Evolutionary conservation across 2,797 vertebrate genomes (phyloP).

Genomic region (Orestias chungarensis): DNA sequence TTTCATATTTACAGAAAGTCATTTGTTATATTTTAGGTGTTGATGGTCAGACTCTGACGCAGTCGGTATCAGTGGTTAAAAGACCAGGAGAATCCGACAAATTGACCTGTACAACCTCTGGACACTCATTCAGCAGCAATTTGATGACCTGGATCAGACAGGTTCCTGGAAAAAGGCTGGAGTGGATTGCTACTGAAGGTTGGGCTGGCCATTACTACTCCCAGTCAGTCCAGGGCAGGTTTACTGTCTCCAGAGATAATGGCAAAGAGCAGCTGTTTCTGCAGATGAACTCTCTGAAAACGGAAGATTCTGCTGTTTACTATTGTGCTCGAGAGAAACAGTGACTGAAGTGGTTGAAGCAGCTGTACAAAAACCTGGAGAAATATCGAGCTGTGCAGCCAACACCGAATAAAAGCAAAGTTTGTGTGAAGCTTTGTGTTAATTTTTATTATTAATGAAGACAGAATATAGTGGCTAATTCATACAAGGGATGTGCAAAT

Average conservation of each 20-base stretch:
- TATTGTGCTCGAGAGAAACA: neutral
- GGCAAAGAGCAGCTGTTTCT: conserved; percentile 1
- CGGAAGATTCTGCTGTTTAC: conserved; percentile 25
- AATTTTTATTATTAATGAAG: too few species aligned
- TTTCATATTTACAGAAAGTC: neutral
- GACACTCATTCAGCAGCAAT: neutral
- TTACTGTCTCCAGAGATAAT: conserved; percentile 1
- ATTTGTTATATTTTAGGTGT: neutral
- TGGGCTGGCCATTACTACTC: neutral
- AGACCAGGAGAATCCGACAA: conserved; percentile 1
- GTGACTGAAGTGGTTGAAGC: neutral
- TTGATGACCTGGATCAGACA: neutral
- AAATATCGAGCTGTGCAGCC: too few species aligned
- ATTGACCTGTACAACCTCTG: neutral
- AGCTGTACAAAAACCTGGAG: conserved; percentile 11
- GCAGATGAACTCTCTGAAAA: conserved; percentile 16
- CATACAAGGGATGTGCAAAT: too few species aligned
- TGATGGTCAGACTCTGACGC: neutral
- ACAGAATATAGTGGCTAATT: too few species aligned
- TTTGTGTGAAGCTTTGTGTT: too few species aligned
- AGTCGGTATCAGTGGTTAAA: neutral
- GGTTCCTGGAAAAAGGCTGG: neutral
- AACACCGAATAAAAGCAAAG: too few species aligned
- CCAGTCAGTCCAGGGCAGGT: conserved; percentile 6
- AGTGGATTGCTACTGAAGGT: neutral